Evolutionary conservation across 2,888 invertebrate genomes (phyloP).

Genomic region (Oeneis ivallda): DNA sequence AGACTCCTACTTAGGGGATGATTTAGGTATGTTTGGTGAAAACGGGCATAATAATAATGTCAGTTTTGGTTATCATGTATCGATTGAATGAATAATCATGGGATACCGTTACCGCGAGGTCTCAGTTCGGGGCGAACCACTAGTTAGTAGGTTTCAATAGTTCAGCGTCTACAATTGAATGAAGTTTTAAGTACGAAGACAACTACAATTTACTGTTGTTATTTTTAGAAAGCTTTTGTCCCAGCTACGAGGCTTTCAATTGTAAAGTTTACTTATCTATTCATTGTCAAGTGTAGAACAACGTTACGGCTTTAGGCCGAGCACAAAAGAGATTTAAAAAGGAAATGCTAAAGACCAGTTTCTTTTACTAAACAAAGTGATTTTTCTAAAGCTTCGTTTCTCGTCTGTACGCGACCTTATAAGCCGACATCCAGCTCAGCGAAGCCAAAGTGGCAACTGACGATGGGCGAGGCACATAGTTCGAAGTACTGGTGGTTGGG

Average conservation of each 20-base stretch:
- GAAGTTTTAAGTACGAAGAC: constrained; percentile 9
- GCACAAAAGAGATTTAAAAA: background rate
- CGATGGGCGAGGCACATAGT: too few relatives aligned
- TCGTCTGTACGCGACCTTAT: background rate
- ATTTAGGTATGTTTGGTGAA: too few relatives aligned
- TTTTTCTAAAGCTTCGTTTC: background rate
- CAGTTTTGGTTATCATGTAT: too few relatives aligned
- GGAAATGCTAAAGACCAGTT: background rate
- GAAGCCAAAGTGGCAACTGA: too few relatives aligned
- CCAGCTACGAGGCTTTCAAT: constrained; percentile 11
- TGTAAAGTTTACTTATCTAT: constrained; percentile 20
- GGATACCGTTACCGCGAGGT: too few relatives aligned
- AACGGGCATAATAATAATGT: too few relatives aligned
- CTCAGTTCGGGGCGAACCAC: too few relatives aligned
- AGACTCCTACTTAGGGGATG: too few relatives aligned
- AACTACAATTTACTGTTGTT: background rate
- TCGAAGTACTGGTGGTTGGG: too few relatives aligned
- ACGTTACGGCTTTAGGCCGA: constrained; percentile 5
- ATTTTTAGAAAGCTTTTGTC: constrained; percentile 7
- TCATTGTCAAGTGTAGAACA: constrained; percentile 15
- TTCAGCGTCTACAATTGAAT: background rate
- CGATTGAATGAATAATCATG: too few relatives aligned
- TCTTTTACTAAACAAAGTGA: background rate
- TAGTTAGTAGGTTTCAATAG: too few relatives aligned
- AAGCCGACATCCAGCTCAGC: too few relatives aligned